A percentile compares a stretch with the other conserved stretches of the same genome.
These are phyloP conservation scores for Heliconius erato DNA, from an alignment of 2,888 invertebrate genomes.

Conservation along the genomic window DNA sequence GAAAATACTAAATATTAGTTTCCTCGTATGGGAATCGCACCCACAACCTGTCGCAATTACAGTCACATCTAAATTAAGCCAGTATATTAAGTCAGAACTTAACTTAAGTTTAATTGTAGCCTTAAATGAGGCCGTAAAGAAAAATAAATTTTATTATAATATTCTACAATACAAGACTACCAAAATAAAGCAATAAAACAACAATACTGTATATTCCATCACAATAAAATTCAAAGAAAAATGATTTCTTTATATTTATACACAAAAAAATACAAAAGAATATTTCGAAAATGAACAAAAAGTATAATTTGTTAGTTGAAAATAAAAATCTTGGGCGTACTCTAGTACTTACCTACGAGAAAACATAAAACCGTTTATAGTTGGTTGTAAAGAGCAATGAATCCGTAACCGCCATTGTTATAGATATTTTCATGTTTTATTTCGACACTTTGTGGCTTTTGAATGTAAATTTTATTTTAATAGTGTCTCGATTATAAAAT, in stretches of 20 bases:
- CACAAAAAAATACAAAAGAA: not conserved
- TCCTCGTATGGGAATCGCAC: too few relatives aligned
- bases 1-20: too few relatives aligned
- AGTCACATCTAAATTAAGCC: too few relatives aligned
- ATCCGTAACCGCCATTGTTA: slow-evolving; percentile 54
- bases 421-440: slow-evolving; percentile 67
- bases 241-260: not conserved
- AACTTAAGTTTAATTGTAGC: not conserved
- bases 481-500: slow-evolving; percentile 38
- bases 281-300: slow-evolving; percentile 33
- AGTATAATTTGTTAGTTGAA: slow-evolving; percentile 42
- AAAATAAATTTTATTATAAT: not conserved
- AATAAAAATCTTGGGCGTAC: slow-evolving; percentile 57
- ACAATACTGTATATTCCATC: not conserved
- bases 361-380: slow-evolving; percentile 71
- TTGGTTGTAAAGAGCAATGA: slow-evolving; percentile 62
- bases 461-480: slow-evolving; percentile 69
- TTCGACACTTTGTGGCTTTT: slow-evolving; percentile 58
- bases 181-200: not conserved
- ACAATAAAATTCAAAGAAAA: slow-evolving; percentile 1
- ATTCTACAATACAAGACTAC: not conserved
- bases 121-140: not conserved
- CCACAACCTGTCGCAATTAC: too few relatives aligned
- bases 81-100: too few relatives aligned
- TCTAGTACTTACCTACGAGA: slow-evolving; percentile 60